phyloP scores from a whole-genome alignment of 2,888 invertebrate genomes.

The Zaprionus obscuricornis region DNA sequence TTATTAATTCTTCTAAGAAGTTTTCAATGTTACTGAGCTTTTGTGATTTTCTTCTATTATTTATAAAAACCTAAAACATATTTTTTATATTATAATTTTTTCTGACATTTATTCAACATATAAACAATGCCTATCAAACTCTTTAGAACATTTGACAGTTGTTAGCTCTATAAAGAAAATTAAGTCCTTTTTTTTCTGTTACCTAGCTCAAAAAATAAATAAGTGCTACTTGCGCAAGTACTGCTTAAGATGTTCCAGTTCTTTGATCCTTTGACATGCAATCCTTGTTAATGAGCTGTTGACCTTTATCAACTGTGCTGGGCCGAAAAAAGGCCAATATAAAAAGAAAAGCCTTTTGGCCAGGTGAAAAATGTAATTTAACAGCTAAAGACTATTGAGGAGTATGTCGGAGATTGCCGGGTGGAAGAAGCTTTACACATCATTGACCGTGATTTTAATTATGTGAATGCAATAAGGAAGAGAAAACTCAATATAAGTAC shows the following conservation, averaged over 20 bases:
- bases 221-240: conserved; percentile 3
- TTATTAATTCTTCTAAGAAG: too few species aligned
- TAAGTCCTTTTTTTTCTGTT: neutral
- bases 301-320: conserved; percentile 53
- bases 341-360: conserved; percentile 12
- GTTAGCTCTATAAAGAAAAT: conserved; percentile 11
- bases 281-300: conserved; percentile 48
- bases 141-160: neutral
- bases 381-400: too few species aligned
- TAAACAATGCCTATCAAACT: neutral
- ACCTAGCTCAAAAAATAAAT: conserved; percentile 9
- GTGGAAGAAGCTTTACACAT: conserved; percentile 40
- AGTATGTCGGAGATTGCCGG: too few species aligned
- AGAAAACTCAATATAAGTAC: conserved; percentile 21
- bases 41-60: too few species aligned
- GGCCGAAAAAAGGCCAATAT: conserved; percentile 22
- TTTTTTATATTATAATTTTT: too few species aligned
- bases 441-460: conserved; percentile 69
- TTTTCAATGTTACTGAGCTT: too few species aligned
- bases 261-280: conserved; percentile 11
- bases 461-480: conserved; percentile 46
- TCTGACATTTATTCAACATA: too few species aligned
- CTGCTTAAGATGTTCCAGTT: conserved; percentile 17
- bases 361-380: conserved; percentile 45
- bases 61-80: too few species aligned